A percentile compares a stretch with the other conserved stretches of the same genome.
Conservation (phyloP, 2,888 invertebrate species). For the Cheilosia impressa region DNA sequence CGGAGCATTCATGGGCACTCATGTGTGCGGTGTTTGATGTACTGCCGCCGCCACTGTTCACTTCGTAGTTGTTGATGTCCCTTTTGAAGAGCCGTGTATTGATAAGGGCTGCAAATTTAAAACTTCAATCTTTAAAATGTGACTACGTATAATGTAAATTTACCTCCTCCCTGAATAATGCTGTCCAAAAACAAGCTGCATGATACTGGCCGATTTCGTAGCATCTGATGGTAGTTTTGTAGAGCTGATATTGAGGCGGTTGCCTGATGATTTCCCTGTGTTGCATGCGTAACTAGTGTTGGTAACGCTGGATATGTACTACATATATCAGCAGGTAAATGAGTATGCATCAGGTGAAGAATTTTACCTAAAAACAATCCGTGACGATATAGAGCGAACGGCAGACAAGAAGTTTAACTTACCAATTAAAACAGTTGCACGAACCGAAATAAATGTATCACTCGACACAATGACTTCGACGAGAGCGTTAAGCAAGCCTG, state of each 20-base stretch:
- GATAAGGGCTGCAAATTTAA: slow-evolving; percentile 79
- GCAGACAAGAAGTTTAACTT: slow-evolving; percentile 33
- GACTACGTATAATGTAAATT: neutral
- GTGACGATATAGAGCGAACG: neutral
- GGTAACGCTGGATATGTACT: slow-evolving; percentile 93
- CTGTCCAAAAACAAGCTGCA: slow-evolving; percentile 93
- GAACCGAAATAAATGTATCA: slow-evolving; percentile 94
- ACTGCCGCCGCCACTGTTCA: slow-evolving; percentile 9
- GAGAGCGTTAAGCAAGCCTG: slow-evolving; percentile 93
- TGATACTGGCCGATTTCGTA: slow-evolving; percentile 91
- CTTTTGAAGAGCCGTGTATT: slow-evolving; percentile 83
- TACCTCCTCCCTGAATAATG: slow-evolving; percentile 86
- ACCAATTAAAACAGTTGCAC: slow-evolving; percentile 95
- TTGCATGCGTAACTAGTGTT: slow-evolving; percentile 91
- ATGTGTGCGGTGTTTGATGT: slow-evolving; percentile 30
- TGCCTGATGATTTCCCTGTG: slow-evolving; percentile 91
- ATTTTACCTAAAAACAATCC: slow-evolving; percentile 87
- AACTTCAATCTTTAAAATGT: slow-evolving; percentile 31
- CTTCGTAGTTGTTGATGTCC: slow-evolving; percentile 79
- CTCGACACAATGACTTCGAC: slow-evolving; percentile 96
- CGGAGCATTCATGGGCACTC: slow-evolving; percentile 74
- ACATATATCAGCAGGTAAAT: slow-evolving; percentile 94
- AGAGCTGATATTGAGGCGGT: slow-evolving; percentile 92
- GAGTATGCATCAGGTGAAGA: slow-evolving; percentile 92
- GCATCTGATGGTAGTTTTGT: slow-evolving; percentile 90